A percentile compares a stretch with the other conserved stretches of the same genome.
phyloP scores from a whole-genome alignment of 2,888 invertebrate genomes.

The Punctoribates punctum region DNA sequence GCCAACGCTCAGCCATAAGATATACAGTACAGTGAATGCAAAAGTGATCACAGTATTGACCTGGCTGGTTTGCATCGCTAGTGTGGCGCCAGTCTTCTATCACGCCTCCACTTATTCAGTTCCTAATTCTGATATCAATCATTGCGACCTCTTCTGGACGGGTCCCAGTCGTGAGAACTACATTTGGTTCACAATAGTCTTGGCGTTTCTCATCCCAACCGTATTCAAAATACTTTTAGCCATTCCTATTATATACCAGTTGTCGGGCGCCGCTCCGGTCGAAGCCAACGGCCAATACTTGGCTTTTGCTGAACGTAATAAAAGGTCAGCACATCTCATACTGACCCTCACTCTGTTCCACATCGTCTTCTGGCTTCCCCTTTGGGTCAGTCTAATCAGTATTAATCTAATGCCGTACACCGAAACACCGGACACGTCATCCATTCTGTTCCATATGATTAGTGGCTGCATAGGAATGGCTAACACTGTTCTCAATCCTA shows the following conservation, averaged over 20 bases:
- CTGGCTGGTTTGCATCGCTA: conserved; percentile 35
- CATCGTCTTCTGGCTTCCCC: conserved; percentile 41
- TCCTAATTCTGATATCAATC: conserved; percentile 41
- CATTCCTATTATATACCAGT: conserved; percentile 38
- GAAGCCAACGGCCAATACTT: conserved; percentile 39
- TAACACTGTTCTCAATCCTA: conserved; percentile 38
- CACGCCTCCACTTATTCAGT: conserved; percentile 41
- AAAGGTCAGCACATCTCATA: conserved; percentile 39
- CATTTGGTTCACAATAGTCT: conserved; percentile 41
- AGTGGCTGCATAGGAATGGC: conserved; percentile 42
- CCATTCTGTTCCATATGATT: conserved; percentile 43
- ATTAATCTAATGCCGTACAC: conserved; percentile 38
- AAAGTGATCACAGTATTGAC: conserved; percentile 29
- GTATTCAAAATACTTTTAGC: conserved; percentile 34
- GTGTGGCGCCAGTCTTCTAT: conserved; percentile 39
- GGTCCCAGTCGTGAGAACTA: conserved; percentile 39
- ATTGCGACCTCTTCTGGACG: conserved; percentile 42
- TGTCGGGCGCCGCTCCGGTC: conserved; percentile 11
- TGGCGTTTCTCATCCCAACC: conserved; percentile 41
- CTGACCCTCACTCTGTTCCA: conserved; percentile 37
- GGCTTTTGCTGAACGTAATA: conserved; percentile 42
- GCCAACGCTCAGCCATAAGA: conserved; percentile 35
- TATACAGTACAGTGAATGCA: conserved; percentile 21
- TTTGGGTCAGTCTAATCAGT: conserved; percentile 41
- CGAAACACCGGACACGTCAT: conserved; percentile 40